Evolutionary conservation across 92 coral and sea anemone species (phyloP).

Genomic region (Diadumene lineata): DNA sequence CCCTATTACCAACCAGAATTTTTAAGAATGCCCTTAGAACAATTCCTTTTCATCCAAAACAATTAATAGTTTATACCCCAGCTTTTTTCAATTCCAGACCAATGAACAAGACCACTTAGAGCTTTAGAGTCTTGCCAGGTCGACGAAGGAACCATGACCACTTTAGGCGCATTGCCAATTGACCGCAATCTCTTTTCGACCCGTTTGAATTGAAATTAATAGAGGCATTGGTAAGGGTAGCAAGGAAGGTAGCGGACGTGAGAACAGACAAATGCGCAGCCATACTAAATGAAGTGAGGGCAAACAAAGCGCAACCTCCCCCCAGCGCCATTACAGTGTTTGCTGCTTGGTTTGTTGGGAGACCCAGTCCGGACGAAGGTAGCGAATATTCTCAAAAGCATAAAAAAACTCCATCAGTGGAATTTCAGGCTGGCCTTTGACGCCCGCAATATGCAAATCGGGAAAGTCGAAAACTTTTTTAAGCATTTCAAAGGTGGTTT

Average conservation of each 20-base stretch:
- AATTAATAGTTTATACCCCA: too few relatives aligned
- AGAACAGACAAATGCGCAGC: conserved; percentile 34
- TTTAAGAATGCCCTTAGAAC: too few relatives aligned
- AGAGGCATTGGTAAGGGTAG: conserved; percentile 27
- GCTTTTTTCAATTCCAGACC: too few relatives aligned
- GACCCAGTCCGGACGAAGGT: conserved; percentile 46
- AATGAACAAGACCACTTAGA: conserved; percentile 16
- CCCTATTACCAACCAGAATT: too few relatives aligned
- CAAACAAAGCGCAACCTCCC: conserved; percentile 7
- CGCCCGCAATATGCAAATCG: too few relatives aligned
- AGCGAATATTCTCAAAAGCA: conserved; percentile 11
- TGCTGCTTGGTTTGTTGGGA: conserved; percentile 37
- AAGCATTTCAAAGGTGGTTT: conserved; percentile 60
- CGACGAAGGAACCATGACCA: conserved; percentile 8
- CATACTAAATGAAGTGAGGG: conserved; percentile 19
- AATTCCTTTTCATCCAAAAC: too few relatives aligned
- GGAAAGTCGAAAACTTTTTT: conserved; percentile 39
- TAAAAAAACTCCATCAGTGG: background rate
- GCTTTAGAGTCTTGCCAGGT: conserved; percentile 1
- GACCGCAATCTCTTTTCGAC: conserved; percentile 33
- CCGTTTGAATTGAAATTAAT: conserved; percentile 17
- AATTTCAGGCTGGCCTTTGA: background rate
- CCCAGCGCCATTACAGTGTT: conserved; percentile 16
- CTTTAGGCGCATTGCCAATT: conserved; percentile 14
- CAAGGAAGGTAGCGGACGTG: conserved; percentile 21